Evolutionary conservation across 2,888 invertebrate species (phyloP).

Genomic region (Chloromyia formosa): DNA sequence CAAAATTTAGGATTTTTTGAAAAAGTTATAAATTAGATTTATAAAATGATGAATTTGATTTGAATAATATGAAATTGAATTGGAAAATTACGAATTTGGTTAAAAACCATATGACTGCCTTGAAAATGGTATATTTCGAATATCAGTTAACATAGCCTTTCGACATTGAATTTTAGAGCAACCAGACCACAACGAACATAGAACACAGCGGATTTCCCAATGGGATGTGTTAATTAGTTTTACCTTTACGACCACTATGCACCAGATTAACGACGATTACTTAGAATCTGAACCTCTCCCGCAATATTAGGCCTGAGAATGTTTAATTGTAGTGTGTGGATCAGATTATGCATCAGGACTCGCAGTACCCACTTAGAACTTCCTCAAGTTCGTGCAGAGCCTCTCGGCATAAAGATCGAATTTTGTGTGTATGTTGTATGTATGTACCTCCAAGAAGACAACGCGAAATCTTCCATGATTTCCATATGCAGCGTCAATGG

Average conservation of each 20-base stretch:
- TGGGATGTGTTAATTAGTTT: conserved; percentile 49
- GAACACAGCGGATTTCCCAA: background rate
- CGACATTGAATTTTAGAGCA: too few relatives aligned
- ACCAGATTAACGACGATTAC: conserved; percentile 48
- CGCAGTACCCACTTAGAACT: conserved; percentile 2
- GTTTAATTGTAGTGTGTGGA: conserved; percentile 51
- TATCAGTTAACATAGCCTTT: too few relatives aligned
- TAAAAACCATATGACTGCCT: too few relatives aligned
- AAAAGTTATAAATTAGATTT: too few relatives aligned
- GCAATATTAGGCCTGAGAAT: conserved; percentile 50
- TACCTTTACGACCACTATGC: conserved; percentile 46
- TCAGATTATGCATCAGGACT: conserved; percentile 42
- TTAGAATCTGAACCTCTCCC: conserved; percentile 45
- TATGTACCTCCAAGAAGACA: conserved; percentile 26
- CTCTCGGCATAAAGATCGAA: conserved; percentile 28
- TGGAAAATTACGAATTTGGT: too few relatives aligned
- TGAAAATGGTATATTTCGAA: too few relatives aligned
- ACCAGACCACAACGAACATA: too few relatives aligned
- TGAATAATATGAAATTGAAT: too few relatives aligned
- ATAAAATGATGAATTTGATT: too few relatives aligned
- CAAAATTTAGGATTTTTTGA: too few relatives aligned
- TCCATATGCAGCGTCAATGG: conserved; percentile 19
- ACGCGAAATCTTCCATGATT: background rate
- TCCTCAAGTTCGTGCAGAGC: conserved; percentile 34
- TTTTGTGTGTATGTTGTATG: conserved; percentile 2